These are phyloP conservation scores for Chauna torquata DNA, from an alignment of 2,113 vertebrate genomes.

Conservation along the genomic window DNA sequence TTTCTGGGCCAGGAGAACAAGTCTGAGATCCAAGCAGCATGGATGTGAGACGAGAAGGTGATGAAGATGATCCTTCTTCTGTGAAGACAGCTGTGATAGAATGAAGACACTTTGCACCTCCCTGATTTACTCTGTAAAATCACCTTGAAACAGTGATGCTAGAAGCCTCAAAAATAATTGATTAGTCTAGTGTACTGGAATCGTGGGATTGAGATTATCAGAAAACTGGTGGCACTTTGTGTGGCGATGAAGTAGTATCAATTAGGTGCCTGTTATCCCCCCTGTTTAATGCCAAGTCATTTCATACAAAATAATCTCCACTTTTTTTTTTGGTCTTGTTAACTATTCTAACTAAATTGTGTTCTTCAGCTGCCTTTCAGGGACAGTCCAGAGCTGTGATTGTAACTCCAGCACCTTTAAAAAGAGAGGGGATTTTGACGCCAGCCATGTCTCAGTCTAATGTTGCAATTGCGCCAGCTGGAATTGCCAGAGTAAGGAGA, in stretches of 20 bases:
- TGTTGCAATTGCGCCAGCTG: constrained; percentile 85
- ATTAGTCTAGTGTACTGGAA: not conserved
- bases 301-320: not conserved
- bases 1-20: not conserved
- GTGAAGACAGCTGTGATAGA: not conserved
- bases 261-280: not conserved
- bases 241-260: not conserved
- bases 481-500: constrained; percentile 83
- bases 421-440: constrained; percentile 83
- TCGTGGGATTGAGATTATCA: not conserved
- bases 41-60: not conserved
- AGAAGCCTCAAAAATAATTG: not conserved
- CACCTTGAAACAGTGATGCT: not conserved
- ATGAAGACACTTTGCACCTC: not conserved
- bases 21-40: not conserved
- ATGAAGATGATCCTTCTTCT: not conserved
- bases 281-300: not conserved
- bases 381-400: constrained; percentile 86
- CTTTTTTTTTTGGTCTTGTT: not conserved
- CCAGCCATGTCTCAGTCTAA: constrained; percentile 78
- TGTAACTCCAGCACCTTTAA: constrained; percentile 86
- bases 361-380: constrained; percentile 81
- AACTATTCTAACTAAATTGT: constrained; percentile 36
- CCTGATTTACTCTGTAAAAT: not conserved
- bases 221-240: not conserved